Evolutionary conservation across 2,888 invertebrate species (phyloP), one percentile per base, ranked within the genome.

Genomic region (Helobdella robusta): DNA sequence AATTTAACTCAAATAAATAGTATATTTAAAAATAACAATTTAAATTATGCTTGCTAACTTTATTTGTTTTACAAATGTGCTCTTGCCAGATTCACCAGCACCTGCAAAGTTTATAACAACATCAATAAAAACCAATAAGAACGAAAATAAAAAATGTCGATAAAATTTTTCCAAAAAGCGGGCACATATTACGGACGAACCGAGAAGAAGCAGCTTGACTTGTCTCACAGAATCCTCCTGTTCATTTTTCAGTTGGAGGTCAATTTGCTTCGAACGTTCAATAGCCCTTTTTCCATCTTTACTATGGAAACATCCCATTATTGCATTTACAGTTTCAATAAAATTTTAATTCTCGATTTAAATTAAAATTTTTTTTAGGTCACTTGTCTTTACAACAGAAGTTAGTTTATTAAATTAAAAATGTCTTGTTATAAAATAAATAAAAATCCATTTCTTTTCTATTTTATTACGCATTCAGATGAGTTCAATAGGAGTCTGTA

Each of bases 1-100:
- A n/a, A n/a, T n/a, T n/a, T n/a, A n/a, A n/a, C n/a, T n/a, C n/a
- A n/a, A n/a, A n/a, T n/a, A n/a, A n/a, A n/a, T n/a, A n/a, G n/a
- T n/a, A n/a, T n/a, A n/a, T 50, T n/a, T 8, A 50, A 50, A 50
- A n/a, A 50, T 6, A 25, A 32, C 8, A 58, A n/a, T 6, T 30
- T 11, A 58, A n/a, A 58, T 11, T 62, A n/a, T 5, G 20, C 8
- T 58, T 67, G 87, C 91, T 89, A 83, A 93, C 93, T 95, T 97
- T 94, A 97, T 97, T 86, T 98, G 97, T 86, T 98, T 97, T 75
- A 97, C 94, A 85, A 97, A 97, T 79, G 97, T 97, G 84, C 94
- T 94, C 84, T 97, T 97, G 79, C 97, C 97, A 75, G 95, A 97
- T 84, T 97, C 97, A 78, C 95, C 95, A 80, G 95, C 95, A 83